Percentiles rank a stretch among this genome's conserved stretches.
phyloP scores from a whole-genome alignment of 2,888 invertebrate species.

The Amblyjoppa fuscipennis region DNA sequence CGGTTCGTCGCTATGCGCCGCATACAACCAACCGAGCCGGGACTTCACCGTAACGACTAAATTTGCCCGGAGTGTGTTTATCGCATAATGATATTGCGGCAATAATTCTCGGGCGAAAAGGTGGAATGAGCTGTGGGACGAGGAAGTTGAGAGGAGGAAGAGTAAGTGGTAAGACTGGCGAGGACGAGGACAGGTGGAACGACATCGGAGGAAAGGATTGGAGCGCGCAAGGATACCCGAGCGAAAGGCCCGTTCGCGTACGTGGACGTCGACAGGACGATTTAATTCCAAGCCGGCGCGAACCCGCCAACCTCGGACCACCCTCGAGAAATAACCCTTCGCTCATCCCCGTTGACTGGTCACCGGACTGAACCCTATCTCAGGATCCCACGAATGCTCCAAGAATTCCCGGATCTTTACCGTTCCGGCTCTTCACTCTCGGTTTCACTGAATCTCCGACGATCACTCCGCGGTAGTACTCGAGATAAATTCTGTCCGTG shows the following conservation, averaged over 20 bases:
- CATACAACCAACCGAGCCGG: constrained; percentile 48
- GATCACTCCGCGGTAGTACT: constrained; percentile 18
- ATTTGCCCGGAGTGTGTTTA: constrained; percentile 77
- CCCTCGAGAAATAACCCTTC: constrained; percentile 61
- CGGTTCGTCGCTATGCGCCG: constrained; percentile 42
- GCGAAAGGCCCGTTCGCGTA: constrained; percentile 55
- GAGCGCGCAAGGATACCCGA: constrained; percentile 41
- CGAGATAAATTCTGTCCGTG: constrained; percentile 33
- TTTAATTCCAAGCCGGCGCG: constrained; percentile 60
- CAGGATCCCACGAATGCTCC: constrained; percentile 14
- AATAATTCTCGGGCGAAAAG: constrained; percentile 61
- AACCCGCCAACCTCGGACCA: constrained; percentile 39
- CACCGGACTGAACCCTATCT: constrained; percentile 27
- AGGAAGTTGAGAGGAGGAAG: constrained; percentile 11
- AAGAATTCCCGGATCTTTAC: constrained; percentile 59
- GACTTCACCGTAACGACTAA: constrained; percentile 75
- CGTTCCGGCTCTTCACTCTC: constrained; percentile 30
- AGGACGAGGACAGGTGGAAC: constrained; percentile 13
- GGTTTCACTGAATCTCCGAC: constrained; percentile 8
- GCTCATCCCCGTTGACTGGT: constrained; percentile 56
- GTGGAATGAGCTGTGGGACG: constrained; percentile 19
- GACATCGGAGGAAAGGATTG: constrained; percentile 33
- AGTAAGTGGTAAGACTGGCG: background rate
- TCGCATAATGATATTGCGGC: constrained; percentile 71
- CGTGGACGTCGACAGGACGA: constrained; percentile 57